These are phyloP conservation scores for Heteromormyrus szaboi DNA, from an alignment of 2,797 vertebrate species.

Conservation along the genomic window DNA sequence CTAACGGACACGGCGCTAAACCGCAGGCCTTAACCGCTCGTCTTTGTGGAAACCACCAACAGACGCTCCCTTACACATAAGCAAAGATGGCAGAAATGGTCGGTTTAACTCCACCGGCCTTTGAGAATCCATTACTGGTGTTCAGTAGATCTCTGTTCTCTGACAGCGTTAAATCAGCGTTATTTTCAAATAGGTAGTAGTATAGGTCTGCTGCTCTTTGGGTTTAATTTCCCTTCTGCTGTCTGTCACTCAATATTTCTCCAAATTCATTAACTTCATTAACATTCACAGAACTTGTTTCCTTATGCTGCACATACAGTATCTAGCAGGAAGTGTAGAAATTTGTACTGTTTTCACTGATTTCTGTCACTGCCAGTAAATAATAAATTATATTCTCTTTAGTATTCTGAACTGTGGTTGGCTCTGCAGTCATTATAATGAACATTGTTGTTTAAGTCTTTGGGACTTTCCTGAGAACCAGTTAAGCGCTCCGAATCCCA, in stretches of 20 bases:
- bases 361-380: neutral
- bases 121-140: neutral
- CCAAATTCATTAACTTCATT: neutral
- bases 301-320: neutral
- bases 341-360: neutral
- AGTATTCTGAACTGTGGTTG: neutral
- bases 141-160: neutral
- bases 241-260: neutral
- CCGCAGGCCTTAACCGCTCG: neutral
- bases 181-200: neutral
- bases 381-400: neutral
- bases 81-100: neutral
- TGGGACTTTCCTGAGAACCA: slow-evolving; percentile 6
- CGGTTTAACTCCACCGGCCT: neutral
- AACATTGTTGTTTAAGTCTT: neutral
- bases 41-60: neutral
- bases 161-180: neutral
- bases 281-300: neutral
- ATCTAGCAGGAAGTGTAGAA: neutral
- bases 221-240: neutral
- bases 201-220: neutral
- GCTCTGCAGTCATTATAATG: neutral
- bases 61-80: neutral
- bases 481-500: neutral
- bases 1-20: neutral